Evolutionary conservation across 2,888 invertebrate species (phyloP).

Genomic region (Palloptera scutellata): DNA sequence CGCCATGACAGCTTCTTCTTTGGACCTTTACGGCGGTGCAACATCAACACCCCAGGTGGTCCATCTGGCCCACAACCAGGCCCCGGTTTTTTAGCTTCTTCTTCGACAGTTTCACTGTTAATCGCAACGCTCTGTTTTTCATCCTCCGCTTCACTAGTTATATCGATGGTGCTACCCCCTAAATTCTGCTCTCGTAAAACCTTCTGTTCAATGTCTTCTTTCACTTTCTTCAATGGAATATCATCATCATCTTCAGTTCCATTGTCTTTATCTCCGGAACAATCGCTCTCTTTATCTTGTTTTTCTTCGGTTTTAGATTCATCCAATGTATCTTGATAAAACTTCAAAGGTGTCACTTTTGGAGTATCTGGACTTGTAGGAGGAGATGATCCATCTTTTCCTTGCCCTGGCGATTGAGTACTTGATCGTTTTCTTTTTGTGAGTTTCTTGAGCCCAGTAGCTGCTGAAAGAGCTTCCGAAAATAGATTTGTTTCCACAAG

Average conservation of each 20-base stretch:
- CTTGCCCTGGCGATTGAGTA: conserved; percentile 64
- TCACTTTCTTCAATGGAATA: conserved; percentile 61
- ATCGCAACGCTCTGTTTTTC: conserved; percentile 24
- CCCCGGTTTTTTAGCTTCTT: conserved; percentile 55
- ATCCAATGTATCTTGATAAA: conserved; percentile 92
- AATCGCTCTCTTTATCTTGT: conserved; percentile 46
- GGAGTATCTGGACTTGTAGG: conserved; percentile 66
- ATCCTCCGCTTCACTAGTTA: conserved; percentile 18
- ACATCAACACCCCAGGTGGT: conserved; percentile 76
- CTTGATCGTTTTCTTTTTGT: conserved; percentile 80
- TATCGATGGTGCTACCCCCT: background rate
- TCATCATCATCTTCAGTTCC: conserved; percentile 61
- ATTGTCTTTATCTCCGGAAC: conserved; percentile 33
- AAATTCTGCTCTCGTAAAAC: conserved; percentile 53
- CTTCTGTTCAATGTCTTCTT: conserved; percentile 62
- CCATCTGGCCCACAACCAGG: conserved; percentile 68
- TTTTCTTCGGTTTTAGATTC: conserved; percentile 60
- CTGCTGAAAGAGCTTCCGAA: conserved; percentile 87
- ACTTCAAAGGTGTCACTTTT: conserved; percentile 73
- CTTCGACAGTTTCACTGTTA: conserved; percentile 18
- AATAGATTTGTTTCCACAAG: conserved; percentile 92
- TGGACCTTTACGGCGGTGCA: conserved; percentile 77
- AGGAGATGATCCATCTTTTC: conserved; percentile 72
- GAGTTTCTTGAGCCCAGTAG: conserved; percentile 76
- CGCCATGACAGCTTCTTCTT: conserved; percentile 86